Evolutionary conservation across 2,888 invertebrate genomes (phyloP).

Genomic region (Muscina levida): DNA sequence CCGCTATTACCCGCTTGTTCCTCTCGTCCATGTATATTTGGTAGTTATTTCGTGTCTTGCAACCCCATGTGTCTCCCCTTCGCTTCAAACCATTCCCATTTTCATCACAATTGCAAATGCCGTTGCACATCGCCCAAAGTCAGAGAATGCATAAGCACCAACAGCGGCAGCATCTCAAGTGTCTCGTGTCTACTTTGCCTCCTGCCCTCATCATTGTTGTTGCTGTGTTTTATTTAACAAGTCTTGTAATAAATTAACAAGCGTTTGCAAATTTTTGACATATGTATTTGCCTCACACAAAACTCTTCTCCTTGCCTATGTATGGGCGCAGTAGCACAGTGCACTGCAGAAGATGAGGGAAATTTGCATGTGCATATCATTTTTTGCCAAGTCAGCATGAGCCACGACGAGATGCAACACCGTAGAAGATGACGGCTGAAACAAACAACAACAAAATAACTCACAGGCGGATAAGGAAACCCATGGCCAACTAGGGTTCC

Average conservation of each 20-base stretch:
- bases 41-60: conserved; percentile 16
- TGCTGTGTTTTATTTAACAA: conserved; percentile 66
- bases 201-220: conserved; percentile 9
- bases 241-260: conserved; percentile 69
- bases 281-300: conserved; percentile 67
- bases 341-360: conserved; percentile 14
- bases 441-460: neutral
- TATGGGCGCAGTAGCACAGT: conserved; percentile 51
- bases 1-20: conserved; percentile 35
- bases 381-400: conserved; percentile 58
- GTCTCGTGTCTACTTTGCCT: conserved; percentile 45
- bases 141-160: conserved; percentile 55
- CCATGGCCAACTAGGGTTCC: conserved; percentile 31
- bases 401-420: conserved; percentile 12
- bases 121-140: conserved; percentile 30
- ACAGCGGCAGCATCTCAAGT: conserved; percentile 52
- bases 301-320: conserved; percentile 21
- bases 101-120: no score
- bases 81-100: conserved; percentile 35
- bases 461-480: conserved; percentile 17
- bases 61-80: conserved; percentile 8
- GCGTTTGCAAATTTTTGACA: conserved; percentile 69
- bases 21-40: neutral
- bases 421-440: neutral
- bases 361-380: conserved; percentile 43